Percentiles rank a stretch among this genome's conserved stretches.
phyloP scores from a whole-genome alignment of 1,140 invertebrate species.

The Metaphire vulgaris region DNA sequence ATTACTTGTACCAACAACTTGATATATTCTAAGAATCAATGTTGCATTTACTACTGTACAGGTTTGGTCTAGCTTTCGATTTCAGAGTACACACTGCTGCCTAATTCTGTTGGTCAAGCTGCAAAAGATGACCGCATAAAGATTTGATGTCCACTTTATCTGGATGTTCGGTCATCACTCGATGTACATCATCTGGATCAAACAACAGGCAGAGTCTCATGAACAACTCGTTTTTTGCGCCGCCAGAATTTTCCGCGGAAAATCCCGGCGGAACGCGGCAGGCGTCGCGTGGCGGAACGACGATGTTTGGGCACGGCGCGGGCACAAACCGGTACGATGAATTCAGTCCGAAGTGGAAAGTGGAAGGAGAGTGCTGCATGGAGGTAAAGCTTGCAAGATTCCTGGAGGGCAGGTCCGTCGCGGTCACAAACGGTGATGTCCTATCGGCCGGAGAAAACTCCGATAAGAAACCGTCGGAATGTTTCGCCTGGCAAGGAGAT shows the following conservation, averaged over 20 bases:
- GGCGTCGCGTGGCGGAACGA: background rate
- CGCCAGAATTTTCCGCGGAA: background rate
- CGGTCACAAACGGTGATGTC: background rate
- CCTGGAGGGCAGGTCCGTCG: background rate
- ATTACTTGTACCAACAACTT: no score
- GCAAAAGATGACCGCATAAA: background rate
- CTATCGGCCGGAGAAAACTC: no score
- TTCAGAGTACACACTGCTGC: no score
- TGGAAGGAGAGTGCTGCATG: conserved; percentile 48
- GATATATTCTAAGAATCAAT: no score
- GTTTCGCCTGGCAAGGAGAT: no score
- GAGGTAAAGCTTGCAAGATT: background rate
- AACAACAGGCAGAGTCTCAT: background rate
- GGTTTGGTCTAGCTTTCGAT: no score
- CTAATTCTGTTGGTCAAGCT: conserved; percentile 57
- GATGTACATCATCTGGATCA: background rate
- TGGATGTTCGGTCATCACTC: background rate
- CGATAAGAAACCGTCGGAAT: no score
- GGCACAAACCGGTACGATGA: background rate
- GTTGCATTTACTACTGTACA: no score
- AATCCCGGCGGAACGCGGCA: background rate
- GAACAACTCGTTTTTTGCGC: background rate
- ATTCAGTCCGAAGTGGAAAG: background rate
- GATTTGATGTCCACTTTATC: background rate
- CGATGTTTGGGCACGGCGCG: conserved; percentile 56